Base-by-base conservation (phyloP, 1,140 invertebrate species). In the Heterodera schachtii region DNA sequence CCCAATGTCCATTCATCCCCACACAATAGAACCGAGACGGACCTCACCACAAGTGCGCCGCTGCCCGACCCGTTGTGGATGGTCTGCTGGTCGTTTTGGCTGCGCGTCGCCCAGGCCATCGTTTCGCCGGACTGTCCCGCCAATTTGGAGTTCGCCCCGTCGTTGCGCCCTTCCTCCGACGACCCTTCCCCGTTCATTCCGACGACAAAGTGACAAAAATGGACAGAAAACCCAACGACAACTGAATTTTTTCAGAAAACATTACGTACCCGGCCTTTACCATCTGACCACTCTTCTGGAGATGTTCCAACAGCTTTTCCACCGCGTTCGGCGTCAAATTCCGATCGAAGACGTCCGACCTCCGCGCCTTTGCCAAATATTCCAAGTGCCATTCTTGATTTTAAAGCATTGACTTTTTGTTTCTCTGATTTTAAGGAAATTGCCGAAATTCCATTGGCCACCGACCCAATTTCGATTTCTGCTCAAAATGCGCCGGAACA, bases 281-380 rank as follows among this genome's bases (percentile, higher is more conserved):
- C 88, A 89, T 82, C 77, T 90, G 64, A 89, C 89, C 3, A 88
- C 89, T 19, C 78, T 88, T 31, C 82, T 89, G 13, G 78, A 84
- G 60, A 81, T 86, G 5, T 89, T 90, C 78, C 82, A 83, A 19
- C 79, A 84, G 31, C 81, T 89, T n/a, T 89, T 89, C 71, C 77
- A 81, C 31, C 77, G 84, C 44, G 87, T 89, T 47, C 75, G 80
- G 9, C 82, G 83, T 47, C 67, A 84, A 57, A 60, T 89, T 9
- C 81, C 80, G 19, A 73, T 83, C 19, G 77, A 81, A 11, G 89
- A 89, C 41, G 69, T 89, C 60, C 78, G 81, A 71, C 44, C 73
- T 75, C 76, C 67, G 64, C 13, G 74, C 6, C 31, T 78, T 11
- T 87, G 67, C 73, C 81, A 64, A 44, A 60, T 88, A 73, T 86